These are phyloP conservation scores for Eulemur mongoz DNA, from an alignment of 2,797 vertebrate species.

Conservation along the genomic window DNA sequence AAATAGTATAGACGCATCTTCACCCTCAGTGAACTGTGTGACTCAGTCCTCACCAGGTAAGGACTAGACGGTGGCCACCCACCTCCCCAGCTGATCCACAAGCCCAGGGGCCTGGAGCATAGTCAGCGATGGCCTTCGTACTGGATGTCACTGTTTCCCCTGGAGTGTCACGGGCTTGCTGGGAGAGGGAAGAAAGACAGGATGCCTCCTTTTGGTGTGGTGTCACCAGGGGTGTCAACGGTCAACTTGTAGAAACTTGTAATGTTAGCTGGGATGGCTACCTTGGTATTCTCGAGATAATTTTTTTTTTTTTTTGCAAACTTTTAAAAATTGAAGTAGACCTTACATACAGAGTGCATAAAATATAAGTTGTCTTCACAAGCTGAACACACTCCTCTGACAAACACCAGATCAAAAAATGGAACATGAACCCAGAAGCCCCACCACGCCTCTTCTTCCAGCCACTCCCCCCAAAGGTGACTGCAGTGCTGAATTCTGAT, in stretches of 20 bases:
- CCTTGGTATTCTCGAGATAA: neutral
- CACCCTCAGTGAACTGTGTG: neutral
- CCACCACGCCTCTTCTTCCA: neutral
- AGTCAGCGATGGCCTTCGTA: neutral
- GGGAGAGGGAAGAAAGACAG: neutral
- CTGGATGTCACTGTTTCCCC: neutral
- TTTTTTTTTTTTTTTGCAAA: neutral
- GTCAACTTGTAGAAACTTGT: neutral
- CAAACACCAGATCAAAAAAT: neutral
- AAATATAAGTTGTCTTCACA: neutral
- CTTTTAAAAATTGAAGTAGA: neutral
- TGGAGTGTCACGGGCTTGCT: too few species aligned
- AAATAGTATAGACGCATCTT: neutral
- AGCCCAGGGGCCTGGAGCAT: fast-evolving
- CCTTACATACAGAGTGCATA: neutral
- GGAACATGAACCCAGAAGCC: neutral
- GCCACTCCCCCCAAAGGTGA: neutral
- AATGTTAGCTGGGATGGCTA: neutral
- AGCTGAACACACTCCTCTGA: neutral
- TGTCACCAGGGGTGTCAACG: too few species aligned
- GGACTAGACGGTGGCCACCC: fast-evolving
- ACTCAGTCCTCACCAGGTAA: too few species aligned
- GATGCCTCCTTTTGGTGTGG: neutral
- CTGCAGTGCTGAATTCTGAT: neutral
- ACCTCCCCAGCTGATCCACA: too few species aligned